Base-by-base conservation (phyloP, 2,113 vertebrate genomes). In the Cervus canadensis region DNA sequence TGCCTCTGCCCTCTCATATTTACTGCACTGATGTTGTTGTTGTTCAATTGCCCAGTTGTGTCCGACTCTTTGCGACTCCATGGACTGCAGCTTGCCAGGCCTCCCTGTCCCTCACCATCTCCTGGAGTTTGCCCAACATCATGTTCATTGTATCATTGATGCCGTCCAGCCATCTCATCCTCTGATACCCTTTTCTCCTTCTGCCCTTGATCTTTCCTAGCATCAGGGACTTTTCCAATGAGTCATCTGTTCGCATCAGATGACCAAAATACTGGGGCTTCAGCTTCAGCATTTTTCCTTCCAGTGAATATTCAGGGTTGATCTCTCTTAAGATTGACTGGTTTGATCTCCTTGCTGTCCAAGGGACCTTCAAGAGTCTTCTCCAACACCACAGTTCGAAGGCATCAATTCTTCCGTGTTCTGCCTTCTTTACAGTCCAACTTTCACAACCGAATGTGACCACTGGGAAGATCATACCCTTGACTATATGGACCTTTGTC, bases 361-460 rank as follows among this genome's bases (percentile, higher is more conserved):
- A 36, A 23, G 19, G n/a, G n/a, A 71, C 67, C 19, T 71, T 36
- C 67, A 71, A 10, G n/a, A 40, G n/a, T 71, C 67, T 71, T 40
- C n/a, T 71, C n/a, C 67, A 71, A n/a, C 67, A 71, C 19, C 67
- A 40, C 19, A 40, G n/a, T 40, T 23, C 5, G 11, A 71, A 71
- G 67, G 67, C 67, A 40, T 23, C n/a, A 40, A 6, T 71, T 71
- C n/a, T 23, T 40, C 0, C 5, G 2, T 1, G n/a, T 71, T 40
- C n/a, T 40, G 67, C 67, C n/a, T 36, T 71, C n/a, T 71, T 71
- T 40, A 71, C 5, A 0, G n/a, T 40, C n/a, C 67, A 40, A 10
- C 5, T 71, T 5, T 71, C 19, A 71, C 10, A 36, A 40, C n/a
- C 5, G 1, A 12, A 40, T 1, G 0, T 71, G n/a, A 71, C n/a